Base-by-base conservation (phyloP, 2,113 vertebrate species). In the Clarias macrocephalus region DNA sequence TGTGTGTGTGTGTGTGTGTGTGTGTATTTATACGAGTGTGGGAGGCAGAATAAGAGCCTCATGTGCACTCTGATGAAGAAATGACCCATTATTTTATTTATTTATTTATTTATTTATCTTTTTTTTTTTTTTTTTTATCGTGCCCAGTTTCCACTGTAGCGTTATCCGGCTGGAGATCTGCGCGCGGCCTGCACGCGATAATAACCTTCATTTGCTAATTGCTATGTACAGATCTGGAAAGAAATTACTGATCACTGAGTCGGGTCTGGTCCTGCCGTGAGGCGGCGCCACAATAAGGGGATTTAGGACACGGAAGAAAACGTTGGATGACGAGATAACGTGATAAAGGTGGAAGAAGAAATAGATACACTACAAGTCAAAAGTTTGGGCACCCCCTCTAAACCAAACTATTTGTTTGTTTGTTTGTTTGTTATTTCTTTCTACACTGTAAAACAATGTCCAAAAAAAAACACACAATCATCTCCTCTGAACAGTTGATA, bases 201-300 rank as follows among this genome's bases (percentile, higher is more conserved):
- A 94, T 95, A 96, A 95, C 90, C 94, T 95, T 93, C 92, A 94
- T 94, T 90, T 95, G 94, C 94, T 96, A 96, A 97, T 95, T 96
- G 93, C 91, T 94, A 95, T 94, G 92, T 92, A 94, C 90, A 94
- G 94, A 92, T 92, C 93, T 95, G 90, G 94, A 97, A 96, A 94
- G 94, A 95, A 96, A 96, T 96, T 95, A 95, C 94, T 95, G 95
- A 95, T 96, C 94, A 95, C 93, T 93, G 94, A 96, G 94, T 93
- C 96, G 95, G 93, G 96, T 93, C 96, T 92, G 92, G 91, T 93
- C 42, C 87, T 91, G 95, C 95, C 76, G 88, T 95, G 95, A 95
- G 92, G 88, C 83, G 93, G 92, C 94, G 90, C 90, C 92, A 72
- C 89, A 93, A 96, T 94, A 88, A 95, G 93, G 91, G 89, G 7